Evolutionary conservation across 2,113 vertebrate species (phyloP).

Genomic region (Rhodinocichla rosea): DNA sequence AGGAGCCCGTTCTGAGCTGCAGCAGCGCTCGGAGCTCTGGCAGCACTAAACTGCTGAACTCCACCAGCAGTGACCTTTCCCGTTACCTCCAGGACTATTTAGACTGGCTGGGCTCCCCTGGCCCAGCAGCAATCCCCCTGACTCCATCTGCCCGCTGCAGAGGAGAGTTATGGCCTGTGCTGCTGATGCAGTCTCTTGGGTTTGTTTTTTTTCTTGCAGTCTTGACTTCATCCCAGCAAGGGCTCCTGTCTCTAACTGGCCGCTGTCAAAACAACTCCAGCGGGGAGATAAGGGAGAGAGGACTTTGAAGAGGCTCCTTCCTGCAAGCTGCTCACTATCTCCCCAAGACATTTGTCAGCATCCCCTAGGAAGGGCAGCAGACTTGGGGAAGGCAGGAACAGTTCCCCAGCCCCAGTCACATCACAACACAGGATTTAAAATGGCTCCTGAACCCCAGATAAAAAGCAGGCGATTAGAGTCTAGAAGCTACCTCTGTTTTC

Average conservation of each 20-base stretch:
- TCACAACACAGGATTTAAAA: conserved; percentile 17
- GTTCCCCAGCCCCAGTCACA: conserved; percentile 34
- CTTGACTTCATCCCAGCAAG: conserved; percentile 58
- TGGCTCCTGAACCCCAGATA: conserved; percentile 27
- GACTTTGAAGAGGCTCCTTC: conserved; percentile 65
- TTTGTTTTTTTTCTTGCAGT: conserved; percentile 45
- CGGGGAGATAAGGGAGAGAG: conserved; percentile 75
- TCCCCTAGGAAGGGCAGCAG: conserved; percentile 57
- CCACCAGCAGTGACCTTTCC: neutral
- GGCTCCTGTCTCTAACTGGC: conserved; percentile 72
- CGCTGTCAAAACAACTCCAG: conserved; percentile 73
- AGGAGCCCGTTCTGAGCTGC: neutral
- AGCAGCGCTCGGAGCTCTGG: neutral
- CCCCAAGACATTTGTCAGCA: conserved; percentile 50
- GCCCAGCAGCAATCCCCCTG: conserved; percentile 11
- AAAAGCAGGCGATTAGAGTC: conserved; percentile 18
- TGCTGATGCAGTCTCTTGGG: conserved; percentile 24
- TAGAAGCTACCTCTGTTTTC: conserved; percentile 46
- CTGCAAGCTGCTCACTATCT: conserved; percentile 60
- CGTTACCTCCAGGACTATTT: conserved; percentile 28
- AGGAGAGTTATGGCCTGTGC: conserved; percentile 20
- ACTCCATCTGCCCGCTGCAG: conserved; percentile 38
- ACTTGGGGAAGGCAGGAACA: neutral
- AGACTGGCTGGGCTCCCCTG: conserved; percentile 44
- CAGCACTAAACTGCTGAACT: neutral